Evolutionary conservation across 2,797 vertebrate species (phyloP).

Genomic region (Amblyraja radiata): DNA sequence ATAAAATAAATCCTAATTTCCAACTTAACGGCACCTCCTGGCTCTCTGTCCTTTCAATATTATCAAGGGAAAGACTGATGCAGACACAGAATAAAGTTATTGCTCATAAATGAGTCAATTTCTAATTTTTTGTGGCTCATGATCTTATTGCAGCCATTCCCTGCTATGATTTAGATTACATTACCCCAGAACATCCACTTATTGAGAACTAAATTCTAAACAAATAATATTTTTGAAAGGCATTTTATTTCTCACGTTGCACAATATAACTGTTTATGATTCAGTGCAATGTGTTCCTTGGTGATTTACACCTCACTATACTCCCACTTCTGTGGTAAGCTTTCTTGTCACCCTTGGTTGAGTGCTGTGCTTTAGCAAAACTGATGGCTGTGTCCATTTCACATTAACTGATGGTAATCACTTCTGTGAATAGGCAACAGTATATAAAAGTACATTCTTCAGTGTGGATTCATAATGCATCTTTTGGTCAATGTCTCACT

Average conservation of each 20-base stretch:
- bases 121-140: neutral
- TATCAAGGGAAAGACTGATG: neutral
- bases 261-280: neutral
- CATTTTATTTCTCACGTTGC: neutral
- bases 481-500: neutral
- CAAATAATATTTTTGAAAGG: neutral
- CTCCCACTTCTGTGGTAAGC: neutral
- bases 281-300: neutral
- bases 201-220: neutral
- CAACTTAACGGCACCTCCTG: neutral
- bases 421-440: neutral
- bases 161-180: neutral
- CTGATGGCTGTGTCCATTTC: neutral
- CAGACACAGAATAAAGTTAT: neutral
- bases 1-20: neutral
- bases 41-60: neutral
- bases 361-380: neutral
- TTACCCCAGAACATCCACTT: neutral
- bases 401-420: neutral
- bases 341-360: neutral
- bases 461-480: neutral
- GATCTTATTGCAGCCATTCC: neutral
- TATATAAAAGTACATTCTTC: neutral
- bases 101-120: neutral
- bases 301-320: neutral